phyloP scores from a whole-genome alignment of 2,797 vertebrate genomes.

The Enteromius thamalakanensis region DNA sequence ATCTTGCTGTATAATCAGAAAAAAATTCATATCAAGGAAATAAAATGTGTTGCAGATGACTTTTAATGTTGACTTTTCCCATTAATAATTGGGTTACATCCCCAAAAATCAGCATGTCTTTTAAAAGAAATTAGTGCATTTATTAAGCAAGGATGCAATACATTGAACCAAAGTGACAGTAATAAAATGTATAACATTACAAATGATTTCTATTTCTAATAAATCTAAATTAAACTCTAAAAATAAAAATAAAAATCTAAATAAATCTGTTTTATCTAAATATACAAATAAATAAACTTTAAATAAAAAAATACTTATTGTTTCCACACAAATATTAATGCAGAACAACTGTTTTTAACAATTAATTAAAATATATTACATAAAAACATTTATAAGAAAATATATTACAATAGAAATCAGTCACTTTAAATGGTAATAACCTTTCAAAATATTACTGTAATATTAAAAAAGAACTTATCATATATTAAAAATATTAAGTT shows the following conservation, averaged over 20 bases:
- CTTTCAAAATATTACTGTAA: neutral
- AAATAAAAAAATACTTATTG: neutral
- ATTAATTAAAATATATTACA: no score
- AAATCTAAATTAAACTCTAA: no score
- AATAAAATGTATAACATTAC: neutral
- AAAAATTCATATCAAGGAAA: neutral
- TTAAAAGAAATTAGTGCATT: neutral
- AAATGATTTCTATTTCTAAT: neutral
- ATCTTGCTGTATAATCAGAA: neutral
- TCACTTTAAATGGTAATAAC: neutral
- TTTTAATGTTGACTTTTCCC: neutral
- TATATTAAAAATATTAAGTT: neutral
- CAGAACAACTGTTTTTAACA: neutral
- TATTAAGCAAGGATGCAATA: neutral
- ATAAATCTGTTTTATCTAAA: neutral
- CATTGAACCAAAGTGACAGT: neutral
- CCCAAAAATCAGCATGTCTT: neutral
- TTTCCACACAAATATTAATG: neutral
- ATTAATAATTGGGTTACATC: neutral
- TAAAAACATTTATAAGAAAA: no score
- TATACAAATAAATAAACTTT: neutral
- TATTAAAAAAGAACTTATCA: neutral
- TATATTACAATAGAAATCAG: neutral
- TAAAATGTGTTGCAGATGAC: neutral
- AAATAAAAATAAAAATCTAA: no score